Evolutionary conservation across 1,140 invertebrate species (phyloP).

Genomic region (Lasioglossum albipes): DNA sequence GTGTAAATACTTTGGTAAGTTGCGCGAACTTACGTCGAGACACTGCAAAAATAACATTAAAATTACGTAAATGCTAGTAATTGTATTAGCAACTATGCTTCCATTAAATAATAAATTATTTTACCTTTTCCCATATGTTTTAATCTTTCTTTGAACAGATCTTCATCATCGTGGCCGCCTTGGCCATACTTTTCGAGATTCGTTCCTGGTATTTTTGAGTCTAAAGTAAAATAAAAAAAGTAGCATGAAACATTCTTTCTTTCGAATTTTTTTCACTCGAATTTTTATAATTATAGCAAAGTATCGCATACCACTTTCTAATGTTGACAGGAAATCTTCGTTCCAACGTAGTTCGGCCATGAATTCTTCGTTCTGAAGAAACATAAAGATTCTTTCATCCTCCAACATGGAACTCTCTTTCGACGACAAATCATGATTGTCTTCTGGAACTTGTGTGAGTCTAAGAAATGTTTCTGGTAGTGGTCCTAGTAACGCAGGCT

Average conservation of each 20-base stretch:
- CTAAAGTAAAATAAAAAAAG: constrained; percentile 53
- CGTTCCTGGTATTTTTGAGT: constrained; percentile 73
- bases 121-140: constrained; percentile 93
- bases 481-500: constrained; percentile 89
- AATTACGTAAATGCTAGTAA: constrained; percentile 43
- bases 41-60: constrained; percentile 78
- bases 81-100: constrained; percentile 14
- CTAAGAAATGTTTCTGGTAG: constrained; percentile 90
- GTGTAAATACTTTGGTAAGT: constrained; percentile 88
- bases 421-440: constrained; percentile 60
- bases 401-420: constrained; percentile 83
- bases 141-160: constrained; percentile 89
- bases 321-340: constrained; percentile 92
- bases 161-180: constrained; percentile 85
- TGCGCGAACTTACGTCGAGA: constrained; percentile 91
- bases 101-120: constrained; percentile 4
- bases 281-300: not conserved
- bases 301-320: constrained; percentile 85
- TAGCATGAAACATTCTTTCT: not conserved
- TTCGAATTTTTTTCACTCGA: not conserved
- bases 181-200: constrained; percentile 65
- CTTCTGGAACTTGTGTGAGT: constrained; percentile 77
- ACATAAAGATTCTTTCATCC: constrained; percentile 92
- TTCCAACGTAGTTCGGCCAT: constrained; percentile 93
- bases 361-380: constrained; percentile 96